These are phyloP conservation scores for Stichopus chloronotus DNA, from an alignment of 35 echinoderm and acorn worm genomes.

Conservation along the genomic window DNA sequence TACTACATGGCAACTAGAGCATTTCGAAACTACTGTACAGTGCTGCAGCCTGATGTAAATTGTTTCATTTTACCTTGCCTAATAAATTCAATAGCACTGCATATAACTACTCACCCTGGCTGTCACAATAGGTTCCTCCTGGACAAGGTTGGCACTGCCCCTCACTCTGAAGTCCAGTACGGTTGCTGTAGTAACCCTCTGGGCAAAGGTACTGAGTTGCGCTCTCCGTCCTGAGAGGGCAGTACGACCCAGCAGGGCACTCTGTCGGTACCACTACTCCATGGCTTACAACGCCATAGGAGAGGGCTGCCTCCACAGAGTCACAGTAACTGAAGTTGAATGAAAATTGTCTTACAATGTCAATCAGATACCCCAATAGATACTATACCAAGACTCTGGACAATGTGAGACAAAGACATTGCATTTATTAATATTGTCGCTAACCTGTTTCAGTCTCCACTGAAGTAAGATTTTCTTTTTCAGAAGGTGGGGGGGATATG, in stretches of 20 bases:
- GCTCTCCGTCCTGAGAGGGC: constrained; percentile 79
- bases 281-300: constrained; percentile 71
- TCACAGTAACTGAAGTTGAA: constrained; percentile 82
- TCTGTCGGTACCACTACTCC: constrained; percentile 90
- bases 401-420: too few species aligned
- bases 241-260: constrained; percentile 92
- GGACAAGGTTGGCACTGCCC: constrained; percentile 94
- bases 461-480: too few species aligned
- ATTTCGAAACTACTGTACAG: too few species aligned
- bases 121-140: constrained; percentile 94
- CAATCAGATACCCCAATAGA: too few species aligned
- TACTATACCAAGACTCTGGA: too few species aligned
- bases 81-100: neutral
- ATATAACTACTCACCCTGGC: constrained; percentile 55
- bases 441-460: too few species aligned
- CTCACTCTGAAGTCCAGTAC: constrained; percentile 65
- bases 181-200: constrained; percentile 87
- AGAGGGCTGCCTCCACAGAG: constrained; percentile 81
- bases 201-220: constrained; percentile 87
- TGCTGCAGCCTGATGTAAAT: too few species aligned
- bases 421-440: too few species aligned
- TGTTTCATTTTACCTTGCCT: too few species aligned
- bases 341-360: too few species aligned
- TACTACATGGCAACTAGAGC: too few species aligned
- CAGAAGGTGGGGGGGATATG: too few species aligned